These are phyloP conservation scores for Archegozetes longisetosus DNA, from an alignment of 1,140 invertebrate genomes.

Conservation along the genomic window DNA sequence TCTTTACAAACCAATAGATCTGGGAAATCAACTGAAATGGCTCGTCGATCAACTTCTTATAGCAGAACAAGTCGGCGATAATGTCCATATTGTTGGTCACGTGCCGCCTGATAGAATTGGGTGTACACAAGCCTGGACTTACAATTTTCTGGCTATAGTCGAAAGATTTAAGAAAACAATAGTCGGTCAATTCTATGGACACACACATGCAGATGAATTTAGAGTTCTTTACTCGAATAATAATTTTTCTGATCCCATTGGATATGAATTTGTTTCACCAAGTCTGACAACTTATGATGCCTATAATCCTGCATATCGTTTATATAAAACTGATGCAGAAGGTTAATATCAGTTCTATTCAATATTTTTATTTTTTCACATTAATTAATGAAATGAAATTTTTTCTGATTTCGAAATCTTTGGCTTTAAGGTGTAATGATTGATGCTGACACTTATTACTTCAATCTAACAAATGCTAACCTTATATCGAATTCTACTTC, in stretches of 20 bases:
- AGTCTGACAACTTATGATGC: slow-evolving; percentile 33
- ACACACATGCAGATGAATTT: slow-evolving; percentile 32
- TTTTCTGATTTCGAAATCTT: no score
- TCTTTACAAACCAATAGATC: slow-evolving; percentile 69
- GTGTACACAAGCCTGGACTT: slow-evolving; percentile 39
- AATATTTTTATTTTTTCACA: no score
- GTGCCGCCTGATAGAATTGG: slow-evolving; percentile 90
- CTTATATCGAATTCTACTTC: no score
- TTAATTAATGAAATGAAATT: no score
- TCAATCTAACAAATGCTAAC: no score
- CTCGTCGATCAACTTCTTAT: slow-evolving; percentile 79
- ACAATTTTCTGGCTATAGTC: slow-evolving; percentile 32
- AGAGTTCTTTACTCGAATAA: slow-evolving; percentile 33
- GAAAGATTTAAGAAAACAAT: slow-evolving; percentile 35
- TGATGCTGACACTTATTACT: no score
- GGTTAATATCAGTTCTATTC: neutral
- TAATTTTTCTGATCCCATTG: slow-evolving; percentile 24
- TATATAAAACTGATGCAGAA: slow-evolving; percentile 45
- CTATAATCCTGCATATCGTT: slow-evolving; percentile 63
- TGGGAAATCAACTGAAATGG: slow-evolving; percentile 84
- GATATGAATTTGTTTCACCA: slow-evolving; percentile 31
- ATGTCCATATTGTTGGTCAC: slow-evolving; percentile 92
- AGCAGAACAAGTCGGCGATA: slow-evolving; percentile 79
- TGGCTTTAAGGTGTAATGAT: no score
- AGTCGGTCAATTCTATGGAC: slow-evolving; percentile 35